Evolutionary conservation across 2,888 invertebrate genomes (phyloP), one percentile per base, ranked within the genome.

Genomic region (Spilarctia lutea): DNA sequence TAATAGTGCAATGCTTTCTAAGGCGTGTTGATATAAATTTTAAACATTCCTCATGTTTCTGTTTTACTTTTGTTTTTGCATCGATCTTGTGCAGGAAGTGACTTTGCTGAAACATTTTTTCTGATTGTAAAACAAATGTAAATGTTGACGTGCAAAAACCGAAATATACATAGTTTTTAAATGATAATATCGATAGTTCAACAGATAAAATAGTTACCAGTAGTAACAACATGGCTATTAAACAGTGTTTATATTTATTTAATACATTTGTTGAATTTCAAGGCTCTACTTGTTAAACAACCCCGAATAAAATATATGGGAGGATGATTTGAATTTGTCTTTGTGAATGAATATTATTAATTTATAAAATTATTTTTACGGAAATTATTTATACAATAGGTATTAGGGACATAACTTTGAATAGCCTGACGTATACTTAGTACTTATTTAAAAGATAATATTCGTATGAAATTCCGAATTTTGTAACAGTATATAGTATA

Each of bases 81-180:
- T 74, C 30, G 67, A 74, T 81, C 74, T 80, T 67, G 81, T 74
- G 79, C 74, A 48, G 76, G 70, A 65, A 33, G 33, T n/a, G 68
- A n/a, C 48, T 33, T 69, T 48, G 35, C 68, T 72, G 71, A 65
- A 75, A 74, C 71, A 76, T 81, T 48, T 73, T 75, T 71, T 66
- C 30, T 60, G 78, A 83, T 80, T 88, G 83, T 86, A 80, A 83
- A 83, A 76, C 84, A 81, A 82, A 77, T 85, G 88, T 83, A 85
- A 84, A 86, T 86, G 85, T 86, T 81, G 78, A 81, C 77, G 75
- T 56, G 65, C 56, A 65, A 35, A 71, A 24, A 11, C n/a, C 27
- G 63, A 27, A 63, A 27, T 56, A 52, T 0, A 1, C 10, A 52
- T 27, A 10, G 2, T n/a, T 52, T 24, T 24, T 20, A 6, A 52